Evolutionary conservation across 1,140 invertebrate genomes (phyloP).

Genomic region (Coenobita brevimanus): DNA sequence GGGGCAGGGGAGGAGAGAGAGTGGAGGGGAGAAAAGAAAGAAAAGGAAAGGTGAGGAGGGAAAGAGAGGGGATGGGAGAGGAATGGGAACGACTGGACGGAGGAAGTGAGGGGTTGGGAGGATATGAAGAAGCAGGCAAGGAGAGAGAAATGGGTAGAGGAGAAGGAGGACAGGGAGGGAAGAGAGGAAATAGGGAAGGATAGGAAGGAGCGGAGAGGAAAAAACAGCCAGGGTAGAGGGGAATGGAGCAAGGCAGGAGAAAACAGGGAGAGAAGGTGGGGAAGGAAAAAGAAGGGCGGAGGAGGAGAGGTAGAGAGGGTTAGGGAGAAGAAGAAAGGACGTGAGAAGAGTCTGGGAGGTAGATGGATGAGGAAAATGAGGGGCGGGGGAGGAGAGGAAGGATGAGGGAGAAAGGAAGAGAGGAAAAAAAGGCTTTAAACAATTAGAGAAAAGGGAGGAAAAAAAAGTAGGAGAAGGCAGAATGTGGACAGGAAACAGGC

Average conservation of each 20-base stretch:
- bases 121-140: too few species aligned
- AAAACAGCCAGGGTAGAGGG: neutral
- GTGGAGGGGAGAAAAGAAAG: neutral
- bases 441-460: too few species aligned
- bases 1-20: neutral
- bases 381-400: neutral
- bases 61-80: neutral
- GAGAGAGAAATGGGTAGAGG: too few species aligned
- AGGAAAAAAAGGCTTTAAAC: neutral
- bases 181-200: neutral
- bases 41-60: neutral
- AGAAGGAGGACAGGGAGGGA: too few species aligned
- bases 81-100: too few species aligned
- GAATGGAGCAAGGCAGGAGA: neutral
- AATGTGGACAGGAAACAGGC: too few species aligned
- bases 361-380: too few species aligned
- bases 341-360: neutral
- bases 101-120: too few species aligned
- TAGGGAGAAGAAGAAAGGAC: neutral
- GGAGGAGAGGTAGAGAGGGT: neutral
- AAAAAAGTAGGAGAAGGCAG: too few species aligned
- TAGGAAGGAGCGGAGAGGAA: neutral
- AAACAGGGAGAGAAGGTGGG: too few species aligned
- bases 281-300: neutral
- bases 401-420: neutral